Evolutionary conservation across 2,113 vertebrate species (phyloP).

Genomic region (Galeopterus variegatus): DNA sequence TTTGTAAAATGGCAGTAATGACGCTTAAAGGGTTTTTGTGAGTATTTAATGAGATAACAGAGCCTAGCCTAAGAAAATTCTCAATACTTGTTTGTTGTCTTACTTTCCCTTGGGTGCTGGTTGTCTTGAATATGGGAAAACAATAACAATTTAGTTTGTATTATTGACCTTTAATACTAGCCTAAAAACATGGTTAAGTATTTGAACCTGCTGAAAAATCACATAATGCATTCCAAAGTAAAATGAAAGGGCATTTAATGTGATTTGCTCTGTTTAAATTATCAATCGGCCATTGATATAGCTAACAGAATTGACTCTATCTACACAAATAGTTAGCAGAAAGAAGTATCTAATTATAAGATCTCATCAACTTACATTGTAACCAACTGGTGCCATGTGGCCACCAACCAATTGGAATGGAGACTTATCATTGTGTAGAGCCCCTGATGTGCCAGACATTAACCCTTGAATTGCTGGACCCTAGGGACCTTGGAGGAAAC

Average conservation of each 20-base stretch:
- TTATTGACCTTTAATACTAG: constrained; percentile 10
- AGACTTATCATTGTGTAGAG: neutral
- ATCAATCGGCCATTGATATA: neutral
- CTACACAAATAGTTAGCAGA: neutral
- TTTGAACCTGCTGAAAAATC: constrained; percentile 50
- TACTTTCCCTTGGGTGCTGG: neutral
- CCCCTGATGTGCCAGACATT: neutral
- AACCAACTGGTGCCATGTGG: neutral
- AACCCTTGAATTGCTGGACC: neutral
- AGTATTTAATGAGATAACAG: neutral
- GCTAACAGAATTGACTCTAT: neutral
- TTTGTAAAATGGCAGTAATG: neutral
- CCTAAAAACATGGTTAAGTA: neutral
- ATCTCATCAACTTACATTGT: neutral
- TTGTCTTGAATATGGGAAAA: constrained; percentile 15
- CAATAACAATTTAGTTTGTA: constrained; percentile 27
- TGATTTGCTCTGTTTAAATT: constrained; percentile 17
- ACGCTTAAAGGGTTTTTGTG: neutral
- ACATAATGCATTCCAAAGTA: neutral
- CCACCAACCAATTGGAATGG: neutral
- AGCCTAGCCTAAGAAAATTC: neutral
- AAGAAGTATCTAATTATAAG: neutral
- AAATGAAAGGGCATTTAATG: constrained; percentile 31
- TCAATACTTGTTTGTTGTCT: neutral
- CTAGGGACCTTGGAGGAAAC: neutral